phyloP scores from a whole-genome alignment of 37 sponge, comb jelly and placozoan genomes.

The Hexactinellida sp. region DNA sequence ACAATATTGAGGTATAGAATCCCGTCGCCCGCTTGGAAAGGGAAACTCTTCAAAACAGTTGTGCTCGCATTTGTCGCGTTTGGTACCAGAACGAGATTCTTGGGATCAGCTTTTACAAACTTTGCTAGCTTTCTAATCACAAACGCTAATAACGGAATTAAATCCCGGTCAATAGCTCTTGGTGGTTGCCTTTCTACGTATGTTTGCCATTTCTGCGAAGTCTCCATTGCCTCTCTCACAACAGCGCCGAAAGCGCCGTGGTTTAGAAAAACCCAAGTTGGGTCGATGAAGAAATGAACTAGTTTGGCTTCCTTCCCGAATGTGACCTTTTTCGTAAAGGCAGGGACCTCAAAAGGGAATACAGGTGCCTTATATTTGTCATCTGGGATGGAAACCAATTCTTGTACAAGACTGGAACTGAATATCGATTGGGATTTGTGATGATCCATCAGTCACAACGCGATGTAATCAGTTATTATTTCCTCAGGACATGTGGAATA shows the following conservation, averaged over 20 bases:
- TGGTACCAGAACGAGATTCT: conserved; percentile 52
- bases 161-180: conserved; percentile 57
- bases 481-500: too few species aligned
- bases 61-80: conserved; percentile 58
- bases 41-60: conserved; percentile 37
- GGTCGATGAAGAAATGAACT: conserved; percentile 28
- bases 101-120: conserved; percentile 44
- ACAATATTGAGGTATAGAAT: conserved; percentile 41
- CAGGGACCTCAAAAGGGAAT: neutral
- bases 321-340: neutral
- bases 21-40: conserved; percentile 37
- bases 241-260: conserved; percentile 78
- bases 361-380: neutral
- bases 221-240: conserved; percentile 29
- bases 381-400: neutral
- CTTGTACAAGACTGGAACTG: neutral
- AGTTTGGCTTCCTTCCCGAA: conserved; percentile 21
- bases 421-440: neutral
- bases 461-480: too few species aligned
- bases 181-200: conserved; percentile 66
- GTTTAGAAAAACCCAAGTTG: conserved; percentile 43
- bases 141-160: conserved; percentile 43
- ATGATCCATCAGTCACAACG: too few species aligned
- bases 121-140: conserved; percentile 36
- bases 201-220: conserved; percentile 32